Evolutionary conservation across 2,888 invertebrate genomes (phyloP).

Genomic region (Beris morrisii): DNA sequence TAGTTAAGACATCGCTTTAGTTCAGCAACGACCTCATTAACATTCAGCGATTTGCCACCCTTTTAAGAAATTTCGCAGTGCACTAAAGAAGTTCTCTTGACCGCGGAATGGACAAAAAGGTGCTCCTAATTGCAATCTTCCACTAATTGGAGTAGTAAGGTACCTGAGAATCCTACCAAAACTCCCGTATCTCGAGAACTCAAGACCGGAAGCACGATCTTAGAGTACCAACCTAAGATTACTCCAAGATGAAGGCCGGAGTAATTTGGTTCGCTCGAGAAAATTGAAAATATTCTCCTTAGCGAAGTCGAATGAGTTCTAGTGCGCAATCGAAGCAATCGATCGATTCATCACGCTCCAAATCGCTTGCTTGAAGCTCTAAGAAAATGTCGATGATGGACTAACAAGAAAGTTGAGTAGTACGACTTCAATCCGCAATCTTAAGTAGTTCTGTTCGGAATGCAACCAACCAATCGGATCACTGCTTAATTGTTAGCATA

Average conservation of each 20-base stretch:
- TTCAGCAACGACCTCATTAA: no score
- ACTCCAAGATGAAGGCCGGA: neutral
- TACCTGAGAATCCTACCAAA: slow-evolving; percentile 1
- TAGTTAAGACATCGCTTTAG: neutral
- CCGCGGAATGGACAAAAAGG: slow-evolving; percentile 9
- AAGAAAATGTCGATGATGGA: neutral
- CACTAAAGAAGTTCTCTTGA: slow-evolving; percentile 20
- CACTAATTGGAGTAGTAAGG: slow-evolving; percentile 26
- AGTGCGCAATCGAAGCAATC: slow-evolving; percentile 1
- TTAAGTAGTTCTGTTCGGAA: neutral
- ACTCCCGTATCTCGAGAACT: no score
- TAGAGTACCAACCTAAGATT: neutral
- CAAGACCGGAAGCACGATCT: no score
- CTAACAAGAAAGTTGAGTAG: neutral
- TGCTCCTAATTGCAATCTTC: slow-evolving; percentile 26
- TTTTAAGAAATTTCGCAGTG: neutral
- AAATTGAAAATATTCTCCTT: neutral
- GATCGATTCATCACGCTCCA: slow-evolving; percentile 6
- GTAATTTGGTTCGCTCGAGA: neutral
- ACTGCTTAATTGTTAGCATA: no score
- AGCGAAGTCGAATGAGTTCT: neutral
- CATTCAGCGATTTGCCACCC: neutral
- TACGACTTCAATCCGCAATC: neutral
- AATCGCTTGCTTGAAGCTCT: neutral
- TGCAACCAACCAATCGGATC: no score